A percentile compares a stretch with the other conserved stretches of the same genome.
phyloP scores from a whole-genome alignment of 2,113 vertebrate genomes.

The Litocranius walleri region DNA sequence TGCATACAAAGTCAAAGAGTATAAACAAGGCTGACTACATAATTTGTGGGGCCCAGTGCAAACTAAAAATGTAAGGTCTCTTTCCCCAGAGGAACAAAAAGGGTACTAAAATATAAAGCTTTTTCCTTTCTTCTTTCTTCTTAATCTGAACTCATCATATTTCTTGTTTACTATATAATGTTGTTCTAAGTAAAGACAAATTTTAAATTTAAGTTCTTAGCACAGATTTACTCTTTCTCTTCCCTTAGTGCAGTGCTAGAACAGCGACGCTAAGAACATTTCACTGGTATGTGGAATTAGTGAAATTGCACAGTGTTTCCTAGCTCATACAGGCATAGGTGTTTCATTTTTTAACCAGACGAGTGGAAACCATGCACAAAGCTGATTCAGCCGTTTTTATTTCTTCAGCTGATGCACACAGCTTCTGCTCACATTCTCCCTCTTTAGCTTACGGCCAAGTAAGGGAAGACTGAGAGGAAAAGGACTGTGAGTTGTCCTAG shows the following conservation, averaged over 20 bases:
- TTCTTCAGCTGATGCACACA: not conserved
- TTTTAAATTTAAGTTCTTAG: conserved; percentile 18
- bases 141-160: not conserved
- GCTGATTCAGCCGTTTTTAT: not conserved
- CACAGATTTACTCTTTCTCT: not conserved
- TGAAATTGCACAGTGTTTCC: conserved; percentile 4
- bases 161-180: conserved; percentile 34
- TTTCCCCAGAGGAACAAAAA: not conserved
- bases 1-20: not conserved
- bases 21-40: not conserved
- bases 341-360: not conserved
- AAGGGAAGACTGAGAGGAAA: not conserved
- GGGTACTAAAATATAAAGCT: not conserved
- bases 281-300: not conserved
- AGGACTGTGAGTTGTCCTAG: not conserved
- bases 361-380: not conserved
- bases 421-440: not conserved
- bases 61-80: not conserved
- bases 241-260: not conserved
- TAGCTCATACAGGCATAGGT: not conserved
- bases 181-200: conserved; percentile 33
- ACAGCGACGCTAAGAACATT: not conserved
- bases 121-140: not conserved
- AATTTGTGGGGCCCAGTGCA: not conserved
- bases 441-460: not conserved